Evolutionary conservation across 2,888 invertebrate genomes (phyloP).

Genomic region (Cistogaster globosa): DNA sequence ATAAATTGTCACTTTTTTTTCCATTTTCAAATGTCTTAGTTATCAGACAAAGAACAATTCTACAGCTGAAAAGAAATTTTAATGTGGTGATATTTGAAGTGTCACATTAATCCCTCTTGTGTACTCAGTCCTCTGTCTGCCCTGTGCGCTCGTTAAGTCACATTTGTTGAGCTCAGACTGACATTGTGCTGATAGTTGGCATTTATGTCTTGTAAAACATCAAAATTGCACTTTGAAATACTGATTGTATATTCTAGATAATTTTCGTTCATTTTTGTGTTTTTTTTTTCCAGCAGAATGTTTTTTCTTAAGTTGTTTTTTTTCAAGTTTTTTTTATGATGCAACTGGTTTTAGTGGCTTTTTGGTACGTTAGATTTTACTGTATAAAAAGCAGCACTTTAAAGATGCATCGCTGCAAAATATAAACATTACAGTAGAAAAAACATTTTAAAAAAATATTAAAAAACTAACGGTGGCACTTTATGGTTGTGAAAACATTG

Average conservation of each 20-base stretch:
- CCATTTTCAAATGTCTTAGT: slow-evolving; percentile 41
- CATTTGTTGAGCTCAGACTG: slow-evolving; percentile 62
- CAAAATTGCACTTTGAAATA: slow-evolving; percentile 52
- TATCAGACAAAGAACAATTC: slow-evolving; percentile 38
- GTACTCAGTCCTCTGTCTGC: slow-evolving; percentile 1
- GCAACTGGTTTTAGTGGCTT: slow-evolving; percentile 38
- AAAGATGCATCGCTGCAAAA: slow-evolving; percentile 4
- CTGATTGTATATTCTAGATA: slow-evolving; percentile 52
- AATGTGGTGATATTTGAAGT: slow-evolving; percentile 52
- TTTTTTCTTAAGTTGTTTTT: not conserved
- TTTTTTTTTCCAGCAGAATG: not conserved
- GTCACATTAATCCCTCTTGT: slow-evolving; percentile 54
- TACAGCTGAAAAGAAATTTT: slow-evolving; percentile 3
- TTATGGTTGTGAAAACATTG: slow-evolving; percentile 73
- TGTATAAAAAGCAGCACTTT: slow-evolving; percentile 23
- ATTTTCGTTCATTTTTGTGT: slow-evolving; percentile 37
- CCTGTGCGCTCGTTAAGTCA: slow-evolving; percentile 35
- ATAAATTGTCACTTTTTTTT: slow-evolving; percentile 31
- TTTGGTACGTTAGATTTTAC: slow-evolving; percentile 54
- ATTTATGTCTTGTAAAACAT: slow-evolving; percentile 71
- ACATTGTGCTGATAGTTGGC: slow-evolving; percentile 68
- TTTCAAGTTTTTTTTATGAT: slow-evolving; percentile 50
- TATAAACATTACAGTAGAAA: slow-evolving; percentile 73
- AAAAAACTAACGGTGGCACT: slow-evolving; percentile 32
- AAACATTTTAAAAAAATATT: not conserved